A percentile compares a stretch with the other conserved stretches of the same genome.
Evolutionary conservation across 1,140 invertebrate genomes (phyloP).

Genomic region (Solen grandis): DNA sequence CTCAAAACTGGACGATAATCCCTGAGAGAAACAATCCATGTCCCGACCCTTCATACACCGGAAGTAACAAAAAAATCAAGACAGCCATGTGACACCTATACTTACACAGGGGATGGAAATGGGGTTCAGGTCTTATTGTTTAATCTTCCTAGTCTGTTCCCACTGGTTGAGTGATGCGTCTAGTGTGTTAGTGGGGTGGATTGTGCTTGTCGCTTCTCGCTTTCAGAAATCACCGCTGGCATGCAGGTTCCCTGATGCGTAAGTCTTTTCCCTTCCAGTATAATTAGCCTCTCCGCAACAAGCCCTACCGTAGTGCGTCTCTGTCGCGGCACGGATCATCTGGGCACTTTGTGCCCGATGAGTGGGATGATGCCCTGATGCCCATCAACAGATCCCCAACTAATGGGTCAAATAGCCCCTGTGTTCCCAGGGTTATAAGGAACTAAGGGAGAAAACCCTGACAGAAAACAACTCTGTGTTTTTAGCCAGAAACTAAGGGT

Average conservation of each 20-base stretch:
- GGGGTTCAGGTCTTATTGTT: no score
- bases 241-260: no score
- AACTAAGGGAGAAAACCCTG: slow-evolving; percentile 14
- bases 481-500: neutral
- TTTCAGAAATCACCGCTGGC: neutral
- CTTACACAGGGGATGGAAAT: no score
- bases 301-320: no score
- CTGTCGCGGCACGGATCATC: neutral
- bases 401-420: slow-evolving; percentile 42
- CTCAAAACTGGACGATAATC: no score
- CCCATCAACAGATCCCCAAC: slow-evolving; percentile 21
- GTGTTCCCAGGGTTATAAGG: slow-evolving; percentile 18
- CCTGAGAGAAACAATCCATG: no score
- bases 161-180: neutral
- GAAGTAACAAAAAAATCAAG: no score
- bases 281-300: no score
- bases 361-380: slow-evolving; percentile 27
- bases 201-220: neutral
- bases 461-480: slow-evolving; percentile 31
- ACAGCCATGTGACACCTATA: no score
- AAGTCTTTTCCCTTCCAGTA: neutral
- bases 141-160: neutral
- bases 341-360: slow-evolving; percentile 12
- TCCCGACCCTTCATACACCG: no score
- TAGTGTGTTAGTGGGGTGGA: neutral